Base-by-base conservation (phyloP, 2,113 vertebrate genomes). In the Oncorhynchus tshawytscha region DNA sequence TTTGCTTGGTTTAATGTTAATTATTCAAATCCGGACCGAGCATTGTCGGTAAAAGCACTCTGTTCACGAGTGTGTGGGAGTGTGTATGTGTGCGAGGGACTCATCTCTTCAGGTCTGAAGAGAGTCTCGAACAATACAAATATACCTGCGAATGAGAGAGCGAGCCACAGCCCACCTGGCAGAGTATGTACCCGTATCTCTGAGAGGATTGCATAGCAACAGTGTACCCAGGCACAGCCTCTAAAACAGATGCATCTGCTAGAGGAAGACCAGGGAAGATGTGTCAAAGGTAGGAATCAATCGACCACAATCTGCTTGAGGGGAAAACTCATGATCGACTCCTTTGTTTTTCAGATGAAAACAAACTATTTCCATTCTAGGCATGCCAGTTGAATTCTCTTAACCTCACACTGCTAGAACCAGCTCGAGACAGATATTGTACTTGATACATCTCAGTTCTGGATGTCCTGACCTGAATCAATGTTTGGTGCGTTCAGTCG, bases 201-300 rank as follows among this genome's bases (percentile, higher is more conserved):
- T 51, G 73, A 51, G 66, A 74, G 72, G 73, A 72, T 80, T 77
- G 49, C 65, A 62, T 76, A 79, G 76, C 72, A 75, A 67, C 73
- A 72, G 75, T 77, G 66, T 64, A 65, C 77, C 67, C 69, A 54
- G 51, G 51, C 13, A 59, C 65, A 68, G 25, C 76, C 65, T 60
- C 65, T 57, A 49, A 80, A 80, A 83, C 84, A 83, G 87, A 88
- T 88, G 87, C 83, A 86, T 86, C 78, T 88, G 67, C 60, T 80
- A 75, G 81, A 85, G 31, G 86, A 85, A 77, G 83, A 88, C 87
- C 81, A 75, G 73, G 73, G 70, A 59, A 85, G 78, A 78, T 82
- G 87, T 74, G 79, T 85, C 78, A 83, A 82, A 87, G 85, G 85
- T 87, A 83, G 81, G 83, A 75, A 81, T 71, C 65, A 48, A 51